A percentile compares a stretch with the other conserved stretches of the same genome.
Conservation (phyloP, 1,140 invertebrate species). For the Bombus ignitus region DNA sequence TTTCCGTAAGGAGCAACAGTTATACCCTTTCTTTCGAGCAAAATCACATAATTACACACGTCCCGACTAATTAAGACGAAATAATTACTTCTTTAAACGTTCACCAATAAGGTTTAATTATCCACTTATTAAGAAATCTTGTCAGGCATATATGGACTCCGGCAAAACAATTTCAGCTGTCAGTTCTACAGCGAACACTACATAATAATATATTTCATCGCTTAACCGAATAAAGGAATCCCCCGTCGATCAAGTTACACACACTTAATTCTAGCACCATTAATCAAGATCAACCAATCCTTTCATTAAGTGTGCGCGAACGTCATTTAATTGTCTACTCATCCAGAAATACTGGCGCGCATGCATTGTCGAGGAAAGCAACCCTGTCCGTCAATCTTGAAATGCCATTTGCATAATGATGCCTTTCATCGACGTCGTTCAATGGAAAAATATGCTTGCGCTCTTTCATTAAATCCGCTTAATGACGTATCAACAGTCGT, state of each 20-base stretch:
- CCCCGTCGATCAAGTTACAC: constrained; percentile 40
- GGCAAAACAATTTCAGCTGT: constrained; percentile 20
- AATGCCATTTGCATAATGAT: constrained; percentile 38
- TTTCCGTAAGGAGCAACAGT: neutral
- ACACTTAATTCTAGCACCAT: constrained; percentile 34
- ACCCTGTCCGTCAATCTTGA: constrained; percentile 17
- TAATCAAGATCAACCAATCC: constrained; percentile 44
- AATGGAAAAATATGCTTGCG: constrained; percentile 3
- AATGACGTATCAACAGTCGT: neutral
- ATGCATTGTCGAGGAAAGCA: constrained; percentile 31
- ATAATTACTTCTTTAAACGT: constrained; percentile 13
- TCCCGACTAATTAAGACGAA: neutral
- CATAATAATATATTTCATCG: constrained; percentile 35
- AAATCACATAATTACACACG: neutral
- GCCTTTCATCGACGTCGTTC: constrained; percentile 29
- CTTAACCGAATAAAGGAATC: constrained; percentile 26
- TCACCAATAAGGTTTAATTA: constrained; percentile 17
- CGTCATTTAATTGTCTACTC: constrained; percentile 43
- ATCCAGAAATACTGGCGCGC: constrained; percentile 11
- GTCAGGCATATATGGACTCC: neutral
- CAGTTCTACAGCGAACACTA: neutral
- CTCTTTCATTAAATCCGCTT: constrained; percentile 5
- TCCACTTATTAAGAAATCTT: constrained; percentile 15
- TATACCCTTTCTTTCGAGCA: no score
- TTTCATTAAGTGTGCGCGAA: constrained; percentile 38